These are phyloP conservation scores for Tenthredo mesomela DNA, from an alignment of 2,888 invertebrate genomes.

Conservation along the genomic window DNA sequence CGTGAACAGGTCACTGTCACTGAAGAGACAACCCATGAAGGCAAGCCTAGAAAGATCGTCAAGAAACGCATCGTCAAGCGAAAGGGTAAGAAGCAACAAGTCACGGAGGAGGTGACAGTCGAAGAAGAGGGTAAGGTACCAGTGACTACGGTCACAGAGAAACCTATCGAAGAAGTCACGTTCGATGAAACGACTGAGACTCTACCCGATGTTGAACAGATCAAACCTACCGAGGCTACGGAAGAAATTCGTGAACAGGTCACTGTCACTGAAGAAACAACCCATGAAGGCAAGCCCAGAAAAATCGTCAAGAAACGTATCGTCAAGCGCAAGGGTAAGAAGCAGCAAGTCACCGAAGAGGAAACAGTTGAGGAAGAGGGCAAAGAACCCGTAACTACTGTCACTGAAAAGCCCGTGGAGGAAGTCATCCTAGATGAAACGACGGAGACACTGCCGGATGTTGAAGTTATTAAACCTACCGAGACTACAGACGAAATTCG, in stretches of 20 bases:
- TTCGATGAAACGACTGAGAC: too few relatives aligned
- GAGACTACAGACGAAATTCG: conserved; percentile 68
- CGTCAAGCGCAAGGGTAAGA: conserved; percentile 46
- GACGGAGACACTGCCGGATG: conserved; percentile 62
- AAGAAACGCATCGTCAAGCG: conserved; percentile 74
- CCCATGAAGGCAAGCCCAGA: conserved; percentile 68
- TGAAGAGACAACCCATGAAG: conserved; percentile 59
- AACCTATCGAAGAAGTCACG: conserved; percentile 69
- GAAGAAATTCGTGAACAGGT: conserved; percentile 73
- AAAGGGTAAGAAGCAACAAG: conserved; percentile 66
- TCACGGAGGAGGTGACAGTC: conserved; percentile 77
- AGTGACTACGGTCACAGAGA: conserved; percentile 67
- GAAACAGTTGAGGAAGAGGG: conserved; percentile 71
- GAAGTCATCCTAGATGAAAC: conserved; percentile 59
- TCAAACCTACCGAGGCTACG: conserved; percentile 56
- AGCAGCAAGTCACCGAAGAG: conserved; percentile 64
- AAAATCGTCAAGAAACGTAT: conserved; percentile 55
- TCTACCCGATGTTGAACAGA: conserved; percentile 50
- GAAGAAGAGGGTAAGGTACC: conserved; percentile 69
- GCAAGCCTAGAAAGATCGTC: conserved; percentile 66
- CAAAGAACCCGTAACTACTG: conserved; percentile 71
- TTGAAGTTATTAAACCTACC: conserved; percentile 58
- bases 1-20: conserved; percentile 61
- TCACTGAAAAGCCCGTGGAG: conserved; percentile 69
- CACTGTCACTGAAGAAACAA: conserved; percentile 61